Evolutionary conservation across 2,888 invertebrate species (phyloP), one percentile per base, ranked within the genome.

Genomic region (Graphium colonna): DNA sequence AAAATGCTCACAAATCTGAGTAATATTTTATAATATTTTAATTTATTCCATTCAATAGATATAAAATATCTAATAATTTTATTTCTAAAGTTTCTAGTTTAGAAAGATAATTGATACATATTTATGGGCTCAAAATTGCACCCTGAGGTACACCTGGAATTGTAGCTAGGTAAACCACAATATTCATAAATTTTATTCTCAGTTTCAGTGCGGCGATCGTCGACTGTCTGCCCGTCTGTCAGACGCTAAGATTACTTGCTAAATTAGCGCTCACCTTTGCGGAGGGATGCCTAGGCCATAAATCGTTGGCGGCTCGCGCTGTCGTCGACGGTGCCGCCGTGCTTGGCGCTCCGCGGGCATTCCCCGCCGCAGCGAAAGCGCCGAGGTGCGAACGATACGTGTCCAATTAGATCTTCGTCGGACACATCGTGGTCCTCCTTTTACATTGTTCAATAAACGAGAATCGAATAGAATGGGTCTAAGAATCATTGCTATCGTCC

Each of bases 261-360:
- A 54, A 49, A 54, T 54, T 49, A 76, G 71, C 62, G 64, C 63
- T 84, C 81, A 84, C 84, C 82, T 83, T 83, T 82, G 61, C 62
- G 60, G 68, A 79, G 77, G 75, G 75, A 81, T 80, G 77, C 74
- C 69, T 65, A 66, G 62, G 67, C 72, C 61, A 82, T 82, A 81
- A 84, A 79, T 79, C 73, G 74, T 62, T 72, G 67, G 63, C 74
- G 73, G 71, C 69, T 73, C 63, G 62, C 47, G 62, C 73, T 79
- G 79, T 78, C 79, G 73, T 71, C 77, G 50, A 41, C 33, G 51
- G 28, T 17, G 59, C 18, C 36, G 46, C 53, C 56, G 58, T 55
- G 57, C 55, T 56, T 49, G 51, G 51, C 55, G 55, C 18, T 36
- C 38, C 13, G 10, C 9, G n/a, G 15, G 39, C 46, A 41, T 46